Percentiles rank a stretch among this genome's conserved stretches.
Evolutionary conservation across 2,888 invertebrate species (phyloP).

Genomic region (Hydrotaea cyrtoneurina): DNA sequence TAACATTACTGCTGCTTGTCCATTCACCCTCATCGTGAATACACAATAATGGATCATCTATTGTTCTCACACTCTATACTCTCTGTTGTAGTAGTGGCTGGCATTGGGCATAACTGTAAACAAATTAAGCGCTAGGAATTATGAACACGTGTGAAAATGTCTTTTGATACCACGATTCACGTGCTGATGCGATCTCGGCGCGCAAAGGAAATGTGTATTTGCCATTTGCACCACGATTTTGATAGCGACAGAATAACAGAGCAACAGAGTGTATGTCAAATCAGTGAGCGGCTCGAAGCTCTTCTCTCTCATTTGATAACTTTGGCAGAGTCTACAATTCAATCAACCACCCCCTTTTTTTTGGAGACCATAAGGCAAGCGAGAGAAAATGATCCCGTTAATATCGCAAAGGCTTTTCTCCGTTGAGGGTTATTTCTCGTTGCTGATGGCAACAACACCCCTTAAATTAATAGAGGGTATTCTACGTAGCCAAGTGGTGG

Average conservation of each 20-base stretch:
- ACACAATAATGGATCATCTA: slow-evolving; percentile 22
- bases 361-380: background rate
- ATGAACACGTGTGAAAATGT: slow-evolving; percentile 34
- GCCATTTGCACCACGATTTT: background rate
- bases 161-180: background rate
- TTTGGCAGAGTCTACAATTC: background rate
- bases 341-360: background rate
- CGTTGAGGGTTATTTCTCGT: background rate
- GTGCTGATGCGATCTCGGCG: background rate
- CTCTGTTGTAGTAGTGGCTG: background rate
- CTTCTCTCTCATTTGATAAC: background rate
- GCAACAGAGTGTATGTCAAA: too few relatives aligned
- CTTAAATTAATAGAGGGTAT: too few relatives aligned
- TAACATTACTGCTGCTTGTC: background rate
- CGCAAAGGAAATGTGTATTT: too few relatives aligned
- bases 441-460: too few relatives aligned
- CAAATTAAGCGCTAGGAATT: slow-evolving; percentile 50
- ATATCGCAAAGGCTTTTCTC: background rate
- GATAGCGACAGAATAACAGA: too few relatives aligned
- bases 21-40: background rate
- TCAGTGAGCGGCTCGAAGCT: too few relatives aligned
- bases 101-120: slow-evolving; percentile 36
- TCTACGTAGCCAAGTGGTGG: too few relatives aligned
- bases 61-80: slow-evolving; percentile 57
- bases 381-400: background rate